phyloP scores from a whole-genome alignment of 1,140 invertebrate species.

The Drosophila gunungcola region DNA sequence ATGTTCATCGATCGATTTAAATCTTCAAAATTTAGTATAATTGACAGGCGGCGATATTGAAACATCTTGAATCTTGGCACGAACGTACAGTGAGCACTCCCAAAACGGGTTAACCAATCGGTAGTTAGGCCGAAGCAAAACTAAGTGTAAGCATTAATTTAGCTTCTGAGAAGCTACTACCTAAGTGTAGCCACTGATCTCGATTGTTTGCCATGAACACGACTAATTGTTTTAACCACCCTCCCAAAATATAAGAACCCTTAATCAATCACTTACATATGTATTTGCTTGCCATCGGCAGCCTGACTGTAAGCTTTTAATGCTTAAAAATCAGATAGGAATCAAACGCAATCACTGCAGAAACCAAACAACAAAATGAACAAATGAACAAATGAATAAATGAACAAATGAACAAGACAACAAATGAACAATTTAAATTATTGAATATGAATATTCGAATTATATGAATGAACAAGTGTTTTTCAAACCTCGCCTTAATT shows the following conservation, averaged over 20 bases:
- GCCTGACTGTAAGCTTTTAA: constrained; percentile 64
- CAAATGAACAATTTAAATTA: constrained; percentile 47
- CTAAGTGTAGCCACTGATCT: constrained; percentile 52
- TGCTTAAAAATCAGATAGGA: constrained; percentile 61
- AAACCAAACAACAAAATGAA: constrained; percentile 38
- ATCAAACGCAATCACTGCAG: constrained; percentile 62
- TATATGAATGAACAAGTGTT: constrained; percentile 49
- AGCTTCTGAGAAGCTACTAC: constrained; percentile 71
- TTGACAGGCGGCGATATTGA: not conserved
- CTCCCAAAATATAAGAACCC: not conserved
- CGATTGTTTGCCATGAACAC: constrained; percentile 30
- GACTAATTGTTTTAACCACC: constrained; percentile 23
- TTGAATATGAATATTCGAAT: constrained; percentile 41
- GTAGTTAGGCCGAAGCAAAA: constrained; percentile 21
- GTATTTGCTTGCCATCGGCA: constrained; percentile 57
- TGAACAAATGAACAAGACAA: constrained; percentile 38
- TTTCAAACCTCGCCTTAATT: constrained; percentile 68
- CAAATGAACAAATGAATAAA: constrained; percentile 28
- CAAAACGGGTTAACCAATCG: constrained; percentile 7
- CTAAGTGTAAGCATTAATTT: constrained; percentile 53
- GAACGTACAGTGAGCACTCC: constrained; percentile 16
- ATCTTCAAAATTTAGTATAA: not conserved
- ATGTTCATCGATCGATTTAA: too few relatives aligned
- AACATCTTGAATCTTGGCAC: not conserved
- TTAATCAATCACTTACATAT: constrained; percentile 36